Evolutionary conservation across 2,113 vertebrate species (phyloP).

Genomic region (Pollimyrus isidori): DNA sequence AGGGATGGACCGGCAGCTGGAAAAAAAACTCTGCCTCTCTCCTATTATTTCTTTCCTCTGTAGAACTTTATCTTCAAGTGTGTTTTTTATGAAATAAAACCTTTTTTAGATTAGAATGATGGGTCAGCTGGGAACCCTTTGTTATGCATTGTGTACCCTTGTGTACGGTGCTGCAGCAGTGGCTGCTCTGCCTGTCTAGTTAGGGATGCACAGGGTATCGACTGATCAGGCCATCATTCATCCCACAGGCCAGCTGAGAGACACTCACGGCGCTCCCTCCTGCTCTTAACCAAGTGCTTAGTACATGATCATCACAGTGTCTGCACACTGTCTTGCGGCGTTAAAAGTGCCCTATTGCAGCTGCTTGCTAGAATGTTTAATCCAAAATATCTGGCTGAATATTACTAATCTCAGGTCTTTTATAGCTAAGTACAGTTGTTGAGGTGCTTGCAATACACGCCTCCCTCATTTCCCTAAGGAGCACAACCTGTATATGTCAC

Average conservation of each 20-base stretch:
- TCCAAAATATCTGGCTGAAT: neutral
- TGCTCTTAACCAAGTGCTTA: neutral
- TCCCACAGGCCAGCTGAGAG: neutral
- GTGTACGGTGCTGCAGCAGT: neutral
- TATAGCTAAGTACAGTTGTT: neutral
- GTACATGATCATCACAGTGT: neutral
- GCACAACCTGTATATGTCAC: neutral
- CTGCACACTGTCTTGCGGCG: neutral
- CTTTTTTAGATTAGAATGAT: neutral
- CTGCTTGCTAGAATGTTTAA: neutral
- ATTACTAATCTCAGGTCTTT: neutral
- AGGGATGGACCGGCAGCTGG: neutral
- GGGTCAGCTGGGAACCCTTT: neutral
- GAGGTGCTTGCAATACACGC: neutral
- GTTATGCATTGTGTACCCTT: neutral
- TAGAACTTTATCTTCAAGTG: neutral
- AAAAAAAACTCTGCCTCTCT: neutral
- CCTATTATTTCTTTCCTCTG: neutral
- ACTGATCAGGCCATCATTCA: constrained; percentile 2
- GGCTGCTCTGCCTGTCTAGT: neutral
- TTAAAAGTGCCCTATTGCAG: neutral
- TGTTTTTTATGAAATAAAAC: neutral
- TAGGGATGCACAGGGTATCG: neutral
- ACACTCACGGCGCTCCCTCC: neutral
- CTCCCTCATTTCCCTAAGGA: neutral